phyloP scores from a whole-genome alignment of 1,140 invertebrate species.

The Sycophaga agraensis region DNA sequence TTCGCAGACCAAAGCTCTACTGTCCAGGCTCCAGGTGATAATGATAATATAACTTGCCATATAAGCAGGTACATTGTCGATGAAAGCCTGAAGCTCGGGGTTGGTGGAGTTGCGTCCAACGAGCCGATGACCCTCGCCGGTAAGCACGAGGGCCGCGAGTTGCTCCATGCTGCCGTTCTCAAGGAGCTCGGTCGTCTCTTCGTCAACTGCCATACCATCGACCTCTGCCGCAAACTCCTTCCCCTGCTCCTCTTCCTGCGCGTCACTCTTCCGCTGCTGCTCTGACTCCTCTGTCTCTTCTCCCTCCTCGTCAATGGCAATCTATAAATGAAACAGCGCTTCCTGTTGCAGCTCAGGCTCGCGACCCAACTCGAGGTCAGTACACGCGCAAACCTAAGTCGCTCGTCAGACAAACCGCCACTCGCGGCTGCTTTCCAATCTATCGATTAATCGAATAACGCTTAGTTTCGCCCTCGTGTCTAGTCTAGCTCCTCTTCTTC shows the following conservation, averaged over 20 bases:
- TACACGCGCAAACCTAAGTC: too few relatives aligned
- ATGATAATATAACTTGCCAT: slow-evolving; percentile 72
- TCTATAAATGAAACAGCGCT: too few relatives aligned
- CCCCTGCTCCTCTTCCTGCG: slow-evolving; percentile 48
- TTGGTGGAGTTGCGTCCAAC: slow-evolving; percentile 73
- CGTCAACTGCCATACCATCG: slow-evolving; percentile 49
- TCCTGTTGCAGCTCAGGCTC: too few relatives aligned
- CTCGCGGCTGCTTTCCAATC: too few relatives aligned
- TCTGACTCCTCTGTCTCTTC: slow-evolving; percentile 44
- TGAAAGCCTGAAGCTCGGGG: slow-evolving; percentile 83
- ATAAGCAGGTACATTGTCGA: slow-evolving; percentile 86
- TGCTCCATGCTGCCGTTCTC: slow-evolving; percentile 83
- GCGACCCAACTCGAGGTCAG: too few relatives aligned
- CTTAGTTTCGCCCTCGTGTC: too few relatives aligned
- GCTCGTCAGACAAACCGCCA: too few relatives aligned
- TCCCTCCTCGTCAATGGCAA: neutral
- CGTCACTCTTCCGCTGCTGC: slow-evolving; percentile 65
- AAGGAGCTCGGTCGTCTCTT: slow-evolving; percentile 65
- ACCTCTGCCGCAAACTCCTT: slow-evolving; percentile 35
- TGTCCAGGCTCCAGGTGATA: too few relatives aligned
- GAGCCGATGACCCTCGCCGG: slow-evolving; percentile 80
- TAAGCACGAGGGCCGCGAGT: slow-evolving; percentile 82
- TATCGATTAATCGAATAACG: too few relatives aligned
- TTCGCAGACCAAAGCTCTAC: too few relatives aligned
- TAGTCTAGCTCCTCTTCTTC: too few relatives aligned